Percentiles rank a stretch among this genome's conserved stretches.
phyloP scores from a whole-genome alignment of 2,888 invertebrate genomes.

The Luffia ferchaultella region DNA sequence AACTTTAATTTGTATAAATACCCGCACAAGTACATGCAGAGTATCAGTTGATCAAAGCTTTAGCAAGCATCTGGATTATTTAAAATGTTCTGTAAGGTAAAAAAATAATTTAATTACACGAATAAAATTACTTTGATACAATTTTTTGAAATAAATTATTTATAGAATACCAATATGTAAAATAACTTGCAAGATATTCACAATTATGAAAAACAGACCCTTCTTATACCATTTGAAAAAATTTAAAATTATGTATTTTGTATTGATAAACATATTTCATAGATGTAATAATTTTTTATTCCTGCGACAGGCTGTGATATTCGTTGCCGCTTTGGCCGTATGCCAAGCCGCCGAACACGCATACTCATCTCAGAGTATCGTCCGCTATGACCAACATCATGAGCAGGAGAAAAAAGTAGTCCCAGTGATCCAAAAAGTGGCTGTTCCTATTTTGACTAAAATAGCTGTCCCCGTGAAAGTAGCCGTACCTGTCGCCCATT shows the following conservation, averaged over 20 bases:
- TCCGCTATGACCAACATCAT: constrained; percentile 14
- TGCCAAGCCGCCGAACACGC: constrained; percentile 23
- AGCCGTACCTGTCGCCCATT: constrained; percentile 3
- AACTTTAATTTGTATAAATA: background rate
- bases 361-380: constrained; percentile 26
- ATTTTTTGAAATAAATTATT: too few relatives aligned
- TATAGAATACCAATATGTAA: too few relatives aligned
- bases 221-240: too few relatives aligned
- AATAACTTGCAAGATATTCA: too few relatives aligned
- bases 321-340: constrained; percentile 21
- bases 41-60: background rate
- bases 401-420: background rate
- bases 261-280: background rate
- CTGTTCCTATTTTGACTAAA: background rate
- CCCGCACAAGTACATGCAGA: background rate
- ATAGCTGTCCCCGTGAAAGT: background rate
- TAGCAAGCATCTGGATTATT: background rate
- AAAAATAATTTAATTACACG: too few relatives aligned
- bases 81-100: background rate
- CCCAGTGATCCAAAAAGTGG: background rate
- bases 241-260: too few relatives aligned
- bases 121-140: too few relatives aligned
- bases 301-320: constrained; percentile 20
- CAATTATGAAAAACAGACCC: too few relatives aligned
- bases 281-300: background rate